Conservation (phyloP, 2,113 vertebrate species). For the Urocitellus parryii region DNA sequence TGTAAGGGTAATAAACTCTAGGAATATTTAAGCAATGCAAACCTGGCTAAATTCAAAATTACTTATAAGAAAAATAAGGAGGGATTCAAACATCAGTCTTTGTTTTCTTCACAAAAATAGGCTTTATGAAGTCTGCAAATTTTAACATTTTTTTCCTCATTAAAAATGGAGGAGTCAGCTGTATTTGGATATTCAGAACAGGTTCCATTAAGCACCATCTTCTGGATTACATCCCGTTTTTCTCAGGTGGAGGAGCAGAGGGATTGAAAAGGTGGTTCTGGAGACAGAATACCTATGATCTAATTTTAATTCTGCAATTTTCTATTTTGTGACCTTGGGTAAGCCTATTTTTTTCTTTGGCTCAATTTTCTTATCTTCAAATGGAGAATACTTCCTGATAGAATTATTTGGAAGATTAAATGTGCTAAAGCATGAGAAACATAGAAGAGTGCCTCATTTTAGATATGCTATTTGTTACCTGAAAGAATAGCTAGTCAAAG, state of each 20-base stretch:
- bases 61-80: neutral
- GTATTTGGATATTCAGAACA: neutral
- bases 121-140: neutral
- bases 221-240: neutral
- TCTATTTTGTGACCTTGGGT: neutral
- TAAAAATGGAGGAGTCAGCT: neutral
- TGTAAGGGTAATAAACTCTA: neutral
- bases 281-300: neutral
- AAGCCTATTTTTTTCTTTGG: conserved; percentile 17
- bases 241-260: neutral
- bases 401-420: neutral
- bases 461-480: neutral
- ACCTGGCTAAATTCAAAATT: neutral
- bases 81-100: neutral
- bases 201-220: neutral
- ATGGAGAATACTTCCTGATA: neutral
- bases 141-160: neutral
- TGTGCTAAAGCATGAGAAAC: neutral
- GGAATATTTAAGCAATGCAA: conserved; percentile 4
- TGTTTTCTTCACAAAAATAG: neutral
- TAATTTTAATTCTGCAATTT: conserved; percentile 1
- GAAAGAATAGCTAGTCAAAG: neutral
- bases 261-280: neutral
- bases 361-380: conserved; percentile 16
- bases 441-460: neutral